Base-by-base conservation (phyloP, 1,140 invertebrate genomes). In the Aphelinus atriplicis region DNA sequence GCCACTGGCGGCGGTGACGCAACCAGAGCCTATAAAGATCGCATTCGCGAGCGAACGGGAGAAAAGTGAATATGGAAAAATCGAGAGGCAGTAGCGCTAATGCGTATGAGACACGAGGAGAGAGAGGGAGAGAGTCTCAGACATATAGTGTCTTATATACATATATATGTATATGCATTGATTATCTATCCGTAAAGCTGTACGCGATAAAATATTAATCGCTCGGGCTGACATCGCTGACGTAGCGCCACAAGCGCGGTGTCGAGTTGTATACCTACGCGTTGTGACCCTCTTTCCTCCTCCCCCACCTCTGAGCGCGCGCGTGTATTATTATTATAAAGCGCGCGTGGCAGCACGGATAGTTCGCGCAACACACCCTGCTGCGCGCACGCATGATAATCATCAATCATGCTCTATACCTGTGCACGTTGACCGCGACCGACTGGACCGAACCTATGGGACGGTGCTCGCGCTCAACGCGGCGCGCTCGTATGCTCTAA, bases 141-240 rank as follows among this genome's bases (percentile, higher is more conserved):
- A 26, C 42, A 1, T 1, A 5, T 48, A 9, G 26, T 26, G 26
- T 26, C 26, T 26, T n/a, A 10, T 9, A 47, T 43, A 43, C 43
- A 58, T 58, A 58, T 58, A 58, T 7, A 2, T 56, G 55, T 56
- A 56, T 56, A 56, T 7, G 26, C 55, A 81, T 78, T 79, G 73
- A 80, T 80, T 79, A 73, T 80, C 79, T 79, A 81, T 80, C 78
- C 77, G 77, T 78, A 60, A 61, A 57, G 61, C 73, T 53, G 0
- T 42, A 26, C 45, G 68, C 70, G 79, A 80, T 81, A 81, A 81
- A 81, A 81, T 80, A 76, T 79, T 81, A 81, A 80, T 79, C 75
- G 78, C 47, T 75, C 71, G 67, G 47, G 74, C n/a, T 45, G 3
- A 3, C 5, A n/a, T 62, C 55, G 62, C 62, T 72, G 71, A 65